Evolutionary conservation across 2,888 invertebrate species (phyloP).

Genomic region (Ligdia adustata): DNA sequence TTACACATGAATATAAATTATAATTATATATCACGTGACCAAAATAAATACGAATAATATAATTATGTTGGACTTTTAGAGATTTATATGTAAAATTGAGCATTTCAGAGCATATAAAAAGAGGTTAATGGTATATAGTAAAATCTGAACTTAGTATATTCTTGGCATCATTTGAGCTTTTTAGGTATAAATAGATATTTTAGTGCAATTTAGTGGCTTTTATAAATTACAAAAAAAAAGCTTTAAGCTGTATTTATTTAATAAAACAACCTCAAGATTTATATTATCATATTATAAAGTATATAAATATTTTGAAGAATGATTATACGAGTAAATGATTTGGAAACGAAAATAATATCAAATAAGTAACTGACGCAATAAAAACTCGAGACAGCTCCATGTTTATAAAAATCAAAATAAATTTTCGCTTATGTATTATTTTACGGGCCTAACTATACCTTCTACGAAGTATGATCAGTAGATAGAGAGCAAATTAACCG

Average conservation of each 20-base stretch:
- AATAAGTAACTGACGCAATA: too few species aligned
- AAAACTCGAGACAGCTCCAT: too few species aligned
- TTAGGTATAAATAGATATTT: conserved; percentile 19
- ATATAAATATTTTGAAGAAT: too few species aligned
- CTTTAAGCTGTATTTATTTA: neutral
- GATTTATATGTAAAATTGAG: conserved; percentile 11
- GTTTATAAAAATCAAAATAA: neutral
- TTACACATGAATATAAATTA: conserved; percentile 1
- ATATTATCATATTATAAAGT: too few species aligned
- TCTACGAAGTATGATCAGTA: neutral
- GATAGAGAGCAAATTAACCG: too few species aligned
- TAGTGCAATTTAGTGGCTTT: conserved; percentile 29
- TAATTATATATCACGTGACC: conserved; percentile 33
- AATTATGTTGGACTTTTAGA: conserved; percentile 19
- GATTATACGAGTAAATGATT: too few species aligned
- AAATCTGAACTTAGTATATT: neutral
- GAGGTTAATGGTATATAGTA: conserved; percentile 2
- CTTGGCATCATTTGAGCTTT: conserved; percentile 21
- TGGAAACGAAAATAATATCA: too few species aligned
- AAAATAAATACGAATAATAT: conserved; percentile 22
- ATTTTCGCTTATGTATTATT: conserved; percentile 5
- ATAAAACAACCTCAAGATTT: too few species aligned
- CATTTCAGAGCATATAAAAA: conserved; percentile 28
- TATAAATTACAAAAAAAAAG: conserved; percentile 27
- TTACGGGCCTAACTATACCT: conserved; percentile 17